Conservation (phyloP, 1,140 invertebrate genomes). For the Metopolophium dirhodum region DNA sequence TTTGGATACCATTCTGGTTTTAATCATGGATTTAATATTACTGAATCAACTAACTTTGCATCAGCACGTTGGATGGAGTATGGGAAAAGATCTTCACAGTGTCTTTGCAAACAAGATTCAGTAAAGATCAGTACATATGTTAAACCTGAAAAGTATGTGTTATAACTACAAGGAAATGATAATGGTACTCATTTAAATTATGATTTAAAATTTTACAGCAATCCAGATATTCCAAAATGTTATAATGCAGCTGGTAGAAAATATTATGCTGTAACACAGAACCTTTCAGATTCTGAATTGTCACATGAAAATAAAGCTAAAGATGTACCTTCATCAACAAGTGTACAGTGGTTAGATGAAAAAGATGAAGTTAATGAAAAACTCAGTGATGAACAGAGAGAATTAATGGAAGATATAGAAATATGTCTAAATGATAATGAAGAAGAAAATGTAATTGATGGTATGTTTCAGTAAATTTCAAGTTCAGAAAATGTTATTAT, state of each 20-base stretch:
- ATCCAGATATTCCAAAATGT: conserved; percentile 69
- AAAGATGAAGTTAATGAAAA: conserved; percentile 34
- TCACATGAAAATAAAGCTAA: conserved; percentile 17
- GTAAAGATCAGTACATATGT: conserved; percentile 98
- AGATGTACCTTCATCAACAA: conserved; percentile 63
- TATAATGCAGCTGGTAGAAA: conserved; percentile 70
- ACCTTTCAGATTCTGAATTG: conserved; percentile 62
- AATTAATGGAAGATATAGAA: conserved; percentile 76
- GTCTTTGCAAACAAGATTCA: conserved; percentile 86
- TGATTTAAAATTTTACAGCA: conserved; percentile 58
- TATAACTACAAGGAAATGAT: conserved; percentile 84
- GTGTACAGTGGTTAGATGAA: background rate
- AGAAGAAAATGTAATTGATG: too few species aligned
- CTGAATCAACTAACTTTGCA: conserved; percentile 99
- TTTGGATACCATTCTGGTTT: conserved; percentile 81
- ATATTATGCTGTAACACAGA: conserved; percentile 66
- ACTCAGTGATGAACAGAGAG: conserved; percentile 74
- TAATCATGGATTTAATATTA: conserved; percentile 98
- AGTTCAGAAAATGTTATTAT: too few species aligned
- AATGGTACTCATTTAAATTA: conserved; percentile 82
- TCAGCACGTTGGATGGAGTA: conserved; percentile 97
- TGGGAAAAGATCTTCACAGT: conserved; percentile 88
- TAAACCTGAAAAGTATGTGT: conserved; percentile 81
- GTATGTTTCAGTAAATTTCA: too few species aligned
- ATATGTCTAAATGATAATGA: too few species aligned